Percentiles rank a stretch among this genome's conserved stretches.
Conservation (phyloP, 2,888 invertebrate genomes). For the Eristalinus aeneus region DNA sequence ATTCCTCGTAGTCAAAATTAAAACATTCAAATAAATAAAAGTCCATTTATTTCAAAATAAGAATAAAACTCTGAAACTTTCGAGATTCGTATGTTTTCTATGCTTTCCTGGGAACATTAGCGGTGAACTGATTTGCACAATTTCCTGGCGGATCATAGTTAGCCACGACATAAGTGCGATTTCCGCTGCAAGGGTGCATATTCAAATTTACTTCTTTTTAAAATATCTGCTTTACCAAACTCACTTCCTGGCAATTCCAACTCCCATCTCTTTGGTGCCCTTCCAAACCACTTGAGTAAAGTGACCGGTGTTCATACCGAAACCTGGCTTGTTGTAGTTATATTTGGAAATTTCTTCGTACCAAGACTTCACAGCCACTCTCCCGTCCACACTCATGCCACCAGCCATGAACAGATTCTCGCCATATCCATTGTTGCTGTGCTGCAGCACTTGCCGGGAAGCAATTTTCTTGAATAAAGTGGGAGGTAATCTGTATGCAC, state of each 20-base stretch:
- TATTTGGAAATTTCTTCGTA: slow-evolving; percentile 88
- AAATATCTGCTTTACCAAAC: background rate
- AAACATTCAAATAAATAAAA: no score
- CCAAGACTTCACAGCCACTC: slow-evolving; percentile 90
- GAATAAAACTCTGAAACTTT: no score
- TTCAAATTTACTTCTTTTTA: background rate
- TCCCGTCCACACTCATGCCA: slow-evolving; percentile 86
- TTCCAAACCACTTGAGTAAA: slow-evolving; percentile 94
- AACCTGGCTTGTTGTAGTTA: slow-evolving; percentile 84
- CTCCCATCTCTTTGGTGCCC: slow-evolving; percentile 87
- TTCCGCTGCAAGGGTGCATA: background rate
- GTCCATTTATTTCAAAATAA: no score
- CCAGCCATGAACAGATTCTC: slow-evolving; percentile 91
- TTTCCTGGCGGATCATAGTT: slow-evolving; percentile 69
- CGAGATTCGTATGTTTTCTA: no score
- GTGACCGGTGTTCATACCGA: slow-evolving; percentile 87
- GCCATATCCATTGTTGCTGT: slow-evolving; percentile 89
- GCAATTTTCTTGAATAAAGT: slow-evolving; percentile 73
- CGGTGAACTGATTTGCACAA: background rate
- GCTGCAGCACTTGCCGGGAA: slow-evolving; percentile 84
- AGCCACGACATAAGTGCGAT: slow-evolving; percentile 39
- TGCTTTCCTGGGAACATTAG: background rate
- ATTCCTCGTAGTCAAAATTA: no score
- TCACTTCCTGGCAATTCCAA: slow-evolving; percentile 83
- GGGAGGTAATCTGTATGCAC: background rate